phyloP scores from a whole-genome alignment of 2,888 invertebrate genomes.

The Meteorus colon region DNA sequence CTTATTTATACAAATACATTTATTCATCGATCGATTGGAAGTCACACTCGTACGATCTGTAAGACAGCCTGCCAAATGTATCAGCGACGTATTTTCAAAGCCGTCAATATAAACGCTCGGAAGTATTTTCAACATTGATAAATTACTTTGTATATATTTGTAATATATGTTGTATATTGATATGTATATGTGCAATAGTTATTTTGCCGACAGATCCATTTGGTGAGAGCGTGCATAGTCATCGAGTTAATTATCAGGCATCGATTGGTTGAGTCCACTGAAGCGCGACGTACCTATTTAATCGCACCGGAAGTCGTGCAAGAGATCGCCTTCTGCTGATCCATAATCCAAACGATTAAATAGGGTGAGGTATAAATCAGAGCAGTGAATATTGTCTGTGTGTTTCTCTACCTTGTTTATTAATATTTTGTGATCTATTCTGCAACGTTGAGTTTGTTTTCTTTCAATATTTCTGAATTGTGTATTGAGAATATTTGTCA shows the following conservation, averaged over 20 bases:
- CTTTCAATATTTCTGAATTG: no score
- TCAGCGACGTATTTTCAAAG: neutral
- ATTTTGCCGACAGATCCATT: conserved; percentile 36
- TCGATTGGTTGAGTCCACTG: conserved; percentile 46
- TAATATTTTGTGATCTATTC: neutral
- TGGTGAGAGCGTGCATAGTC: conserved; percentile 45
- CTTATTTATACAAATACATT: neutral
- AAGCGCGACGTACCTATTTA: conserved; percentile 46
- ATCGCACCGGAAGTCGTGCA: conserved; percentile 47
- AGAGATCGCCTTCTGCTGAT: conserved; percentile 31
- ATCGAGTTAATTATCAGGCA: conserved; percentile 51
- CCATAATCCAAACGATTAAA: conserved; percentile 35
- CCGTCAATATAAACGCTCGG: neutral
- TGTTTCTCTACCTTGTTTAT: neutral
- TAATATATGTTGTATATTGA: conserved; percentile 10
- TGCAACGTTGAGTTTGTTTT: no score
- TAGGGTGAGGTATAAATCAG: conserved; percentile 8
- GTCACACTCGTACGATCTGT: conserved; percentile 22
- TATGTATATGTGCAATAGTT: neutral
- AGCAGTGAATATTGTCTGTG: neutral
- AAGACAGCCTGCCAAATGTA: conserved; percentile 23
- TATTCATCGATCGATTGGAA: conserved; percentile 31
- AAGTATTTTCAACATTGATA: conserved; percentile 25
- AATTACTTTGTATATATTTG: neutral
- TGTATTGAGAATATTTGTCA: no score